A percentile compares a stretch with the other conserved stretches of the same genome.
Evolutionary conservation across 1,140 invertebrate genomes (phyloP).

Genomic region (Heliconius hewitsoni): DNA sequence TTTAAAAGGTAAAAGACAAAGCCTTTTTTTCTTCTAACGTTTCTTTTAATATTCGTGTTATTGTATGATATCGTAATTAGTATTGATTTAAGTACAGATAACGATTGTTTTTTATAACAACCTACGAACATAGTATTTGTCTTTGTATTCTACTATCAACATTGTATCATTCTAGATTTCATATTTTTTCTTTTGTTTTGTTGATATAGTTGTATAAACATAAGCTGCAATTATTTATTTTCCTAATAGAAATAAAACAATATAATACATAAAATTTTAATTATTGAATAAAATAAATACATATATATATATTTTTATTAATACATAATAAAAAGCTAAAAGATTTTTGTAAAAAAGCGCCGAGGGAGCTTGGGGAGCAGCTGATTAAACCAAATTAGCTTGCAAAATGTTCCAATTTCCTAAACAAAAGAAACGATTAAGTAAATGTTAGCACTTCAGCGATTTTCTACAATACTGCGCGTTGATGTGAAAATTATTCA

Average conservation of each 20-base stretch:
- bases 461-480: constrained; percentile 30
- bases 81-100: constrained; percentile 22
- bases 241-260: no score
- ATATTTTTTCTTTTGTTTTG: neutral
- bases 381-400: constrained; percentile 32
- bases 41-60: constrained; percentile 16
- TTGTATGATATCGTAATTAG: constrained; percentile 29
- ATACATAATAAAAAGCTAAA: neutral
- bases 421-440: constrained; percentile 31
- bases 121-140: no score
- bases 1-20: neutral
- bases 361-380: neutral
- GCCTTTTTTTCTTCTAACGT: neutral
- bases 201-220: neutral
- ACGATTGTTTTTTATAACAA: neutral
- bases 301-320: neutral
- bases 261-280: neutral
- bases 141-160: neutral
- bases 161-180: neutral
- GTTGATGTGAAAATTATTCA: constrained; percentile 38
- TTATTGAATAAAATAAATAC: neutral
- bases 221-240: no score
- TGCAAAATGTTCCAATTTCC: constrained; percentile 29
- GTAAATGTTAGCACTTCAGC: constrained; percentile 30
- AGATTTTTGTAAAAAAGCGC: neutral